These are phyloP conservation scores for Lepidotrigona ventralis DNA, from an alignment of 1,140 invertebrate species.

Conservation along the genomic window DNA sequence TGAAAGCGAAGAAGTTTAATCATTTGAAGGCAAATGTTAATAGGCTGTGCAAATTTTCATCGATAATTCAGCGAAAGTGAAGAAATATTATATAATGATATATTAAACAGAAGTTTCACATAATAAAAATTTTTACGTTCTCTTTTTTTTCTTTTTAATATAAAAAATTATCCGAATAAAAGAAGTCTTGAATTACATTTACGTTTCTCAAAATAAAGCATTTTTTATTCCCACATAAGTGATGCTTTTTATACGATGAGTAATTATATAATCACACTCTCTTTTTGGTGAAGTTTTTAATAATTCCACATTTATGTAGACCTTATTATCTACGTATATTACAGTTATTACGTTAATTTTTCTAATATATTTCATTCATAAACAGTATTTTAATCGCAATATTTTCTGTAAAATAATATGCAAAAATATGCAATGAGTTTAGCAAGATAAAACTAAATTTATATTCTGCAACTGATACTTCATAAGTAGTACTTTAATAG, in stretches of 20 bases:
- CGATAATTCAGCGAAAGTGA: conserved; percentile 22
- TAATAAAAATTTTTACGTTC: not conserved
- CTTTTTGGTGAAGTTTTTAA: not conserved
- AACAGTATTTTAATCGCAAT: not conserved
- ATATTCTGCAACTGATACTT: not conserved
- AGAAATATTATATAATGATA: not conserved
- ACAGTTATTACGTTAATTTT: not conserved
- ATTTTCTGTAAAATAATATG: too few relatives aligned
- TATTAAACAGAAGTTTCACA: not conserved
- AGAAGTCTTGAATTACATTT: not conserved
- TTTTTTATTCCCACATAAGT: not conserved
- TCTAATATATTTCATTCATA: not conserved
- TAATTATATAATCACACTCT: conserved; percentile 17
- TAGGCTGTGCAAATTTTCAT: not conserved
- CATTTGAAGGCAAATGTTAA: not conserved
- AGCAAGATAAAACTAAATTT: not conserved
- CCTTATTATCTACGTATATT: not conserved
- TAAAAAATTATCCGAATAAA: not conserved
- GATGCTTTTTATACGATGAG: not conserved
- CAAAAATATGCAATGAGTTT: not conserved
- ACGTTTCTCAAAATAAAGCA: not conserved
- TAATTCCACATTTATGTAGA: not conserved
- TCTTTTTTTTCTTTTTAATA: not conserved
- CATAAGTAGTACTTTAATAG: too few relatives aligned
- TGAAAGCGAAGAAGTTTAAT: conserved; percentile 11